Evolutionary conservation across 2,888 invertebrate genomes (phyloP), one percentile per base, ranked within the genome.

Genomic region (Drosophila setosimentum): DNA sequence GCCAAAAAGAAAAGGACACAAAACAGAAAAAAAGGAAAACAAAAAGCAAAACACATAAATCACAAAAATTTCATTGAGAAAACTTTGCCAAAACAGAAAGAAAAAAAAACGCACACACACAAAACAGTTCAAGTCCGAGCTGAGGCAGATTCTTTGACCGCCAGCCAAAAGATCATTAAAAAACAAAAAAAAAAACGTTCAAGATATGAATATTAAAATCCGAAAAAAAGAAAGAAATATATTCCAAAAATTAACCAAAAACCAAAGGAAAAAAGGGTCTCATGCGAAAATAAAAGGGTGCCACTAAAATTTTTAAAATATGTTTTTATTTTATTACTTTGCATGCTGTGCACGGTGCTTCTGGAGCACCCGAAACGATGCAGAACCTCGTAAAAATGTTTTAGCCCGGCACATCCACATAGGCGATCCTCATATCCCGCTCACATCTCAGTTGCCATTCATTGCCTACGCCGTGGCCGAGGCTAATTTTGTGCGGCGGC

Each of bases 221-320:
- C 73, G 54, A 75, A 73, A 73, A 76, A 80, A 51, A 48, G n/a
- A 50, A 32, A n/a, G 33, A 54, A 62, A 10, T 29, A 54, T 49
- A 27, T 67, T 67, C 58, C 32, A 59, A 65, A 66, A 32, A 69
- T 67, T 51, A 59, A 45, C 59, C 59, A 48, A 72, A 50, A 72
- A 30, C 59, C 65, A 63, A 60, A 51, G 58, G 58, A 57, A 53
- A 65, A 76, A 80, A 76, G 55, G 66, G 45, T 45, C 45, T 24
- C 21, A 8, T 33, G 59, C 61, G 51, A 58, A 53, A 55, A 61
- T 55, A 66, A 76, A 74, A 85, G 86, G 87, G 82, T 90, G 89
- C 87, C 89, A 91, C 89, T 89, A 91, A 89, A 90, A 91, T 81
- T 89, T 89, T 89, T 89, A 84, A 89, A 90, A 90, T 86, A 89